Base-by-base conservation (phyloP, 2,797 vertebrate species). In the Rhabdomys pumilio region DNA sequence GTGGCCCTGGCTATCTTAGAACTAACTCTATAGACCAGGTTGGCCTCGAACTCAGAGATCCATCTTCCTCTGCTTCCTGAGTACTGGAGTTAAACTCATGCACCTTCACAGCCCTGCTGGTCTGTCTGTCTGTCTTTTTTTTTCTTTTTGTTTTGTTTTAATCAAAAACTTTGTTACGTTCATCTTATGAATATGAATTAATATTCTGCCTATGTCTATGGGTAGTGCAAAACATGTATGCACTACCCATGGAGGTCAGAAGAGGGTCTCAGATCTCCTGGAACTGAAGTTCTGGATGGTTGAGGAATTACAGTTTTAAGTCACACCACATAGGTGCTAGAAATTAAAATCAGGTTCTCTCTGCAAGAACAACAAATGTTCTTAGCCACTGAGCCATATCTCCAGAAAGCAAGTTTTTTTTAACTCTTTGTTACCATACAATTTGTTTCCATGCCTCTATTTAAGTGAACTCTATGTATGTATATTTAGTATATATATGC, bases 401-500 rank as follows among this genome's bases (percentile, higher is more conserved):
- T n/a, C 34, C 22, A 80, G 77, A 53, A 31, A 10, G 11, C 17
- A 34, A 29, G 77, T 17, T 61, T 44, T 82, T 77, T 77, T 76
- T 7, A 69, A 69, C 1, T 80, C 86, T 79, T 69, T 85, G 50
- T 34, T 90, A 63, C 31, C 19, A 91, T 6, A 34, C 19, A 94
- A 38, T 92, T 88, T 95, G 91, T 91, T 77, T 84, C 34, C 11
- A 85, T 4, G 38, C 55, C 75, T 38, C 31, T 83, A 77, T 84
- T 86, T 55, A 50, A 77, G 15, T 77, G 76, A 77, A 77, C 44
- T 76, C 0, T 24, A 11, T 24, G 10, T 63, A 29, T 69, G 15
- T 69, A 5, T 13, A n/a, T 15, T 44, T 44, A 44, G 14, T 15
- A 67, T 69, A 67, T 67, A 17, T 63, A 29, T 17, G 12, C 13